Base-by-base conservation (phyloP, 2,888 invertebrate genomes). In the Alentia gelatinosa region DNA sequence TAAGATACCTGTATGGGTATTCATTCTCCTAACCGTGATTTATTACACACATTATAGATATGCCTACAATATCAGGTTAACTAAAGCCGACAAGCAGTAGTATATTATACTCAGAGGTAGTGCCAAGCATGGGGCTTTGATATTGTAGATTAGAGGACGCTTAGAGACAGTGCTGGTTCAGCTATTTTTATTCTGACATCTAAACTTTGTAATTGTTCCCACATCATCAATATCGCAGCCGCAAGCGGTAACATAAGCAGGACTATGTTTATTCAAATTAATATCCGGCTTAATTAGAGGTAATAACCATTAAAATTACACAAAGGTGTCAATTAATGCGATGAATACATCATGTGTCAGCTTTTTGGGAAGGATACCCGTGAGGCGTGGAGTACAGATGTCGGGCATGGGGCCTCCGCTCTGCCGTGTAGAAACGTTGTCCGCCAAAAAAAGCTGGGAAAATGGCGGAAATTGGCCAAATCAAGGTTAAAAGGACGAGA, bases 1-100 rank as follows among this genome's bases (percentile, higher is more conserved):
- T 79, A 79, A 79, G 79, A 39, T 39, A 79, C 79, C 79, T 79
- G 79, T 79, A 79, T 79, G 79, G 79, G 79, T 39, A 79, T 79
- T 39, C 79, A 35, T 37, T 39, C 79, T 39, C 23, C 37, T 9
- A 26, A 19, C 79, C 37, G 79, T 79, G 37, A 79, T 79, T 39
- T 79, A 79, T 79, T 26, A 79, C 30, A 79, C 39, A 23, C 39
- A 39, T 79, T 39, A 79, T 79, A 5, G 39, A 79, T 35, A 35
- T 37, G n/a, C 79, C 37, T 35, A 15, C 79, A 39, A 35, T 79
- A 79, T 35, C 37, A 37, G 79, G 79, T 79, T 79, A 79, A 37
- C 12, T 37, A 79, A 39, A 79, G 35, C 30, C 19, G 56, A 56
- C 56, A 1, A 56, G 56, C 19, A 56, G n/a, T 19, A 56, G 56